These are phyloP conservation scores for Epinotia nisella DNA, from an alignment of 2,888 invertebrate genomes.

Conservation along the genomic window DNA sequence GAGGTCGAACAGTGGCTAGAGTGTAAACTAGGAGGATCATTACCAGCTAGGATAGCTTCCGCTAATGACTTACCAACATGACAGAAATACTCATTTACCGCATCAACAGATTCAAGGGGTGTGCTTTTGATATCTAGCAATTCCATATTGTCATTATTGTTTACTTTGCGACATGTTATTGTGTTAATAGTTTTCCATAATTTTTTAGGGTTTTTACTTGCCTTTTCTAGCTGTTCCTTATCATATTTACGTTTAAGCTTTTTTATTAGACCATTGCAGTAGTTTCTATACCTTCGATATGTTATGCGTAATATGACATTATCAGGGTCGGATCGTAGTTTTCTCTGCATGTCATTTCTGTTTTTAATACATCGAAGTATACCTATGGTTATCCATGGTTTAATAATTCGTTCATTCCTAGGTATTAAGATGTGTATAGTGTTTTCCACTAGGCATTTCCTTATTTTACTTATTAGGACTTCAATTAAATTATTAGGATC, in stretches of 20 bases:
- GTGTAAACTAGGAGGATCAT: too few species aligned
- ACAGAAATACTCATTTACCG: too few species aligned
- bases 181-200: too few species aligned
- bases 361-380: background rate
- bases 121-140: too few species aligned
- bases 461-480: background rate
- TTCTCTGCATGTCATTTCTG: slow-evolving; percentile 1
- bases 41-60: too few species aligned
- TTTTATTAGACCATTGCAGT: background rate
- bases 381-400: slow-evolving; percentile 3
- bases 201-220: background rate
- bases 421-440: background rate
- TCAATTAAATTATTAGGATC: background rate
- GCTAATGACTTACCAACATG: too few species aligned
- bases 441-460: background rate
- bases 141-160: too few species aligned
- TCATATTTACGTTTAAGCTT: background rate
- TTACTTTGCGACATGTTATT: too few species aligned
- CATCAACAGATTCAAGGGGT: too few species aligned
- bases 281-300: background rate
- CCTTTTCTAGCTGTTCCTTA: background rate
- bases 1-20: too few species aligned
- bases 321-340: background rate
- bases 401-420: background rate
- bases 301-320: background rate